These are phyloP conservation scores for Actinia tenebrosa DNA, from an alignment of 64 coral and sea anemone species.

Conservation along the genomic window DNA sequence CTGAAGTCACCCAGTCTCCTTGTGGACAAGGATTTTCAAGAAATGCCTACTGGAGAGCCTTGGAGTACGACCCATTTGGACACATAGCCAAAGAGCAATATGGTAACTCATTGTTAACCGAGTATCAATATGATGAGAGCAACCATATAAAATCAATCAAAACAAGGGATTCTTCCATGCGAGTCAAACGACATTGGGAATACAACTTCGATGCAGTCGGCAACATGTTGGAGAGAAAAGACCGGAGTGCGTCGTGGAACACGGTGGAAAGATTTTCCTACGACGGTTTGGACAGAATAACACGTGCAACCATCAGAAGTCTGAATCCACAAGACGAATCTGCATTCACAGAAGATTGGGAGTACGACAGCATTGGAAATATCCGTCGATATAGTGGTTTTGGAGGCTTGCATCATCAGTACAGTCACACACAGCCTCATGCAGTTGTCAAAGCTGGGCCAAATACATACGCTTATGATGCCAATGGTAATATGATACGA, in stretches of 20 bases:
- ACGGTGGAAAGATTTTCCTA: background rate
- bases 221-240: slow-evolving; percentile 12
- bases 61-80: slow-evolving; percentile 17
- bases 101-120: slow-evolving; percentile 5
- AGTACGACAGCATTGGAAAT: slow-evolving; percentile 13
- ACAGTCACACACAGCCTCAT: slow-evolving; percentile 1
- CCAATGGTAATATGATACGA: slow-evolving; percentile 16
- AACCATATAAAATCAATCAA: slow-evolving; percentile 17
- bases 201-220: slow-evolving; percentile 1
- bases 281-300: slow-evolving; percentile 6
- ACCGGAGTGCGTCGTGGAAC: background rate
- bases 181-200: slow-evolving; percentile 1
- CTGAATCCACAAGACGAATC: background rate
- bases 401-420: slow-evolving; percentile 17
- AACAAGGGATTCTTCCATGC: background rate
- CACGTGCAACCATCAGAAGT: background rate
- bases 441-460: background rate
- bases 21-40: background rate
- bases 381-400: slow-evolving; percentile 13
- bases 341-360: slow-evolving; percentile 10
- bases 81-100: slow-evolving; percentile 20
- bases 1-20: background rate
- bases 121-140: background rate
- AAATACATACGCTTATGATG: slow-evolving; percentile 12
- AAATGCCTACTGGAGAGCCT: background rate